These are phyloP conservation scores for Perizoma flavofasciatum DNA, from an alignment of 2,888 invertebrate genomes.

Conservation along the genomic window DNA sequence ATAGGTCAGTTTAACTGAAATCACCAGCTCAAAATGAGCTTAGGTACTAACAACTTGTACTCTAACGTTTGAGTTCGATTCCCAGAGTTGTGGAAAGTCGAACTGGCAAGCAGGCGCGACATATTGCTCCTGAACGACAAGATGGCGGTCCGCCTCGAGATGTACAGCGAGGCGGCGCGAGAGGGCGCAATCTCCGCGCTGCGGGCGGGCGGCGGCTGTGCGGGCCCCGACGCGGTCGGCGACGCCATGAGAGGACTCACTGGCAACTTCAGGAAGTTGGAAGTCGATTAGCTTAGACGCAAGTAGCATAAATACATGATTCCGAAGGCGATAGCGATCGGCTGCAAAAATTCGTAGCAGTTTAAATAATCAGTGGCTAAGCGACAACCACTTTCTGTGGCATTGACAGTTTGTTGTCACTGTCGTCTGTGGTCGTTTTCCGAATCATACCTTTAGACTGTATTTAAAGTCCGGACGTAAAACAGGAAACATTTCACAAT, in stretches of 20 bases:
- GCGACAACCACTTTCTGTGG: too few relatives aligned
- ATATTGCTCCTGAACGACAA: conserved; percentile 86
- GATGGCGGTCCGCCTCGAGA: conserved; percentile 87
- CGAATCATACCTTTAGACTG: too few relatives aligned
- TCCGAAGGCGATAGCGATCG: too few relatives aligned
- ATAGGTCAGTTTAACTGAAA: too few relatives aligned
- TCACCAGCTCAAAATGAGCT: too few relatives aligned
- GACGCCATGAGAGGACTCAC: conserved; percentile 88
- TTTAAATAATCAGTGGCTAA: too few relatives aligned
- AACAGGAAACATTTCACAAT: too few relatives aligned
- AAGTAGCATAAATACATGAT: neutral
- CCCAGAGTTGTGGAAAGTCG: conserved; percentile 88
- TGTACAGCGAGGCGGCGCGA: conserved; percentile 88
- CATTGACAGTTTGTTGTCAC: too few relatives aligned
- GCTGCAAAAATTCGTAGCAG: too few relatives aligned
- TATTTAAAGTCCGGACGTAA: too few relatives aligned
- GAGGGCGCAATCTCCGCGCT: conserved; percentile 90
- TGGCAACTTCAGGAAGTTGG: conserved; percentile 90
- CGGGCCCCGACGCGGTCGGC: conserved; percentile 86
- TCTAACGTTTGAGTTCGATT: conserved; percentile 19
- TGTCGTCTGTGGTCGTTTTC: too few relatives aligned
- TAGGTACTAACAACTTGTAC: neutral
- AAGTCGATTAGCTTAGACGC: conserved; percentile 85
- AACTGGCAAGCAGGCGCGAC: conserved; percentile 84
- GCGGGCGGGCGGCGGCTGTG: conserved; percentile 83